These are phyloP conservation scores for Dicyrtoma fusca DNA, from an alignment of 2,888 invertebrate species.

Conservation along the genomic window DNA sequence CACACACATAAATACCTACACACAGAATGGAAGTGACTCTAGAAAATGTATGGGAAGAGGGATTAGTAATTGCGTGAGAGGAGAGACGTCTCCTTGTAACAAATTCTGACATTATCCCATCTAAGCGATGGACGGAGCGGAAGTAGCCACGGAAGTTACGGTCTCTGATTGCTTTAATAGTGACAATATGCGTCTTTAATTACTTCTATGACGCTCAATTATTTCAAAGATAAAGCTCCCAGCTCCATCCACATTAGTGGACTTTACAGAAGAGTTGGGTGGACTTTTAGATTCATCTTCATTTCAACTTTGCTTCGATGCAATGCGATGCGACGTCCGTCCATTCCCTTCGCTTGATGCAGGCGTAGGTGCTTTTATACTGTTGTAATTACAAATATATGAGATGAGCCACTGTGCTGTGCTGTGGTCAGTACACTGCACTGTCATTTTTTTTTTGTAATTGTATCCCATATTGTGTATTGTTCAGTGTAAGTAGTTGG, in stretches of 20 bases:
- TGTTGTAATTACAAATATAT: too few species aligned
- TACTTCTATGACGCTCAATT: conserved; percentile 12
- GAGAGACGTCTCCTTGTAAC: conserved; percentile 19
- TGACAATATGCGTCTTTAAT: conserved; percentile 24
- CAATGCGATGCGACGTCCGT: too few species aligned
- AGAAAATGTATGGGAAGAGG: conserved; percentile 29
- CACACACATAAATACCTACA: too few species aligned
- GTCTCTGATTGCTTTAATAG: conserved; percentile 34
- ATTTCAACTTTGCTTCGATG: too few species aligned
- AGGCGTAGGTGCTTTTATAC: too few species aligned
- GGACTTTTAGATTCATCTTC: background rate
- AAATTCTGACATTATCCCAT: conserved; percentile 28
- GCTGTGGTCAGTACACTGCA: too few species aligned
- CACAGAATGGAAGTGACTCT: conserved; percentile 15
- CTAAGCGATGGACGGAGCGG: conserved; percentile 20
- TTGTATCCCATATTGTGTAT: too few species aligned
- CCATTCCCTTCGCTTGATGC: too few species aligned
- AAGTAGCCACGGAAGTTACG: conserved; percentile 43
- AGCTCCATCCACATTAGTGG: too few species aligned
- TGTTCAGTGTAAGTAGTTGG: too few species aligned
- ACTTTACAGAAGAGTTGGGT: background rate
- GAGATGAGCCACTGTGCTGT: too few species aligned
- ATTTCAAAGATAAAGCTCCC: background rate
- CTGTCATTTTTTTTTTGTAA: too few species aligned
- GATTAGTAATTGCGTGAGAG: conserved; percentile 15